Evolutionary conservation across 2,888 invertebrate genomes (phyloP), one percentile per base, ranked within the genome.

Genomic region (Onchidella celtica): DNA sequence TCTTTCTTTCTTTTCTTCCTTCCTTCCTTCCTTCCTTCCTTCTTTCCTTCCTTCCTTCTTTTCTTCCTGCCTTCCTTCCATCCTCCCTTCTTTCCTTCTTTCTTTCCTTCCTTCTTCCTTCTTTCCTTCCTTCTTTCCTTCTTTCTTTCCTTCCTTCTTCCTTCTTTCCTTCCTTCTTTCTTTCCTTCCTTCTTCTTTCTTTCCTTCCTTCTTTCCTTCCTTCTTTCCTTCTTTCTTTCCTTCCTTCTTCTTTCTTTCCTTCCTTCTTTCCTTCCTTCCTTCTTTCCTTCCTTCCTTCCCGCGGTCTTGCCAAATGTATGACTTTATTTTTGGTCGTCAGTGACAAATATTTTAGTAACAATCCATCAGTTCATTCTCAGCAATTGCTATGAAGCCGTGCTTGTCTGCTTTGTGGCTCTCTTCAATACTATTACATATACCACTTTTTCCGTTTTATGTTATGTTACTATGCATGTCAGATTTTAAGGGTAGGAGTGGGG

Each of bases 71-170:
- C n/a, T 59, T n/a, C 59, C 24, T n/a, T 59, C 59, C 59, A 21
- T n/a, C 59, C 59, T 59, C 24, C n/a, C 59, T 59, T 59, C 59
- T 59, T 59, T n/a, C 59, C n/a, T 59, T n/a, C 59, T 59, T 59
- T n/a, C 24, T 59, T 59, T n/a, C 59, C n/a, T 59, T n/a, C 59
- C n/a, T 59, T n/a, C 59, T 59, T 59, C 59, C 24, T 59, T 59
- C 59, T n/a, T 17, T 59, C 59, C 59, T 59, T 59, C 59, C 59
- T 59, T 59, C 59, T n/a, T 59, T 59, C 59, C 59, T 59, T 59
- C n/a, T 59, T n/a, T 59, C 59, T n/a, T 59, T 59, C 59, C 59
- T 59, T 59, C 59, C 59, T 61, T 24, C 27, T n/a, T 24, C 4
- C 27, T 61, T 27, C n/a, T 24, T 61, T 14, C 61, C 6, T 61